A percentile compares a stretch with the other conserved stretches of the same genome.
Evolutionary conservation across 2,888 invertebrate species (phyloP).

Genomic region (Ichneumon xanthorius): DNA sequence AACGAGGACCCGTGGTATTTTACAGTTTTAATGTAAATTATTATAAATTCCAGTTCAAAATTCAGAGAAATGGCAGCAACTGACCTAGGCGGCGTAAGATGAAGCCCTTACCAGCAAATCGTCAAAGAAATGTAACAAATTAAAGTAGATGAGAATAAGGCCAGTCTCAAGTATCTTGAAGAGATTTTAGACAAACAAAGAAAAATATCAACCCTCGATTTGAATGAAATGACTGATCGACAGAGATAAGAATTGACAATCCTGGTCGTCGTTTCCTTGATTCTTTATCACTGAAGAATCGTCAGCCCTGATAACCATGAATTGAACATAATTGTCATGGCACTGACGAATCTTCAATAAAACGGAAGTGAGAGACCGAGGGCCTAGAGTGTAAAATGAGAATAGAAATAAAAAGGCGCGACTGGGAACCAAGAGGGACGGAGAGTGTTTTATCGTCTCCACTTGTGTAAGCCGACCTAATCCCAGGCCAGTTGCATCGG

Average conservation of each 20-base stretch:
- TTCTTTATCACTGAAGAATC: not conserved
- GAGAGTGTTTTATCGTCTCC: slow-evolving; percentile 50
- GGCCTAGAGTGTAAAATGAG: not conserved
- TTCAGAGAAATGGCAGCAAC: no score
- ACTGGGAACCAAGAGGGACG: not conserved
- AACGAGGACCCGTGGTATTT: not conserved
- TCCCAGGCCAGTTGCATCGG: slow-evolving; percentile 66
- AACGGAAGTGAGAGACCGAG: not conserved
- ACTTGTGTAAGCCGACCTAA: slow-evolving; percentile 65
- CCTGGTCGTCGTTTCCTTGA: not conserved
- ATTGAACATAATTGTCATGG: not conserved
- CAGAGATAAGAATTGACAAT: not conserved
- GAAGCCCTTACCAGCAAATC: no score
- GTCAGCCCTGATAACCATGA: not conserved
- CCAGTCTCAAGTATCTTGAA: no score
- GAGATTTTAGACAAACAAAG: no score
- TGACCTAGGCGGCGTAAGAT: no score
- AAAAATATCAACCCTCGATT: no score
- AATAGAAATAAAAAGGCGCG: slow-evolving; percentile 23
- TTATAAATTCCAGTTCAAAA: no score
- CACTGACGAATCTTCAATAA: not conserved
- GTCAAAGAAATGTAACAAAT: no score
- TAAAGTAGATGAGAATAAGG: no score
- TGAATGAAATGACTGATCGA: no score
- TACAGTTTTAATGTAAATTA: not conserved